These are phyloP conservation scores for Habrosyne pyritoides DNA, from an alignment of 2,888 invertebrate genomes.

Conservation along the genomic window DNA sequence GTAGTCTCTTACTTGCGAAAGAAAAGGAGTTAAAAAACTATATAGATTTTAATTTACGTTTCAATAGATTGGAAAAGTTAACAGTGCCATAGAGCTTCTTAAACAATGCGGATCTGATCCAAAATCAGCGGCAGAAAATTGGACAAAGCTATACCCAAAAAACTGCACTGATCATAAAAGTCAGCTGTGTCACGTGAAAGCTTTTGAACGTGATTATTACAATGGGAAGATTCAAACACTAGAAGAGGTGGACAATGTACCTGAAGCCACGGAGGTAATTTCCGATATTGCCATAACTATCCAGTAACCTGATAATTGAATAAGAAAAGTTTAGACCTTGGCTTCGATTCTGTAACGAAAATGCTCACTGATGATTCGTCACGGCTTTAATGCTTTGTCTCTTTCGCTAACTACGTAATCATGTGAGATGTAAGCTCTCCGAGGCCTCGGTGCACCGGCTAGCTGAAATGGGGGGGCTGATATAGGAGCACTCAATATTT, in stretches of 20 bases:
- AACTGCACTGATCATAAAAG: conserved; percentile 62
- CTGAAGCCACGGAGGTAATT: conserved; percentile 34
- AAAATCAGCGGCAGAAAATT: conserved; percentile 50
- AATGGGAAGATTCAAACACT: conserved; percentile 42
- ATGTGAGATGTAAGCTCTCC: too few relatives aligned
- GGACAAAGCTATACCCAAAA: conserved; percentile 60
- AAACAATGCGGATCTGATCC: conserved; percentile 58
- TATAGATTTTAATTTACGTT: neutral
- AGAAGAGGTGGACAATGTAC: conserved; percentile 32
- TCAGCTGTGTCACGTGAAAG: conserved; percentile 47
- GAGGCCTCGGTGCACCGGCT: too few relatives aligned
- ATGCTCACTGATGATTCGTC: too few relatives aligned
- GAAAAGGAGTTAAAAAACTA: too few relatives aligned
- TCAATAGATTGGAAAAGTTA: conserved; percentile 58
- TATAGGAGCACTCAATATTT: too few relatives aligned
- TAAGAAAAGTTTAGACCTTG: too few relatives aligned
- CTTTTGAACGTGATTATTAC: conserved; percentile 59
- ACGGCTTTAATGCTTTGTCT: too few relatives aligned
- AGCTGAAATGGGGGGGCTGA: too few relatives aligned
- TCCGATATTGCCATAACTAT: neutral
- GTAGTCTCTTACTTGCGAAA: too few relatives aligned
- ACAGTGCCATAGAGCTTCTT: conserved; percentile 62
- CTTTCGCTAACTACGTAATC: too few relatives aligned
- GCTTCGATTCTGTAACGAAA: too few relatives aligned
- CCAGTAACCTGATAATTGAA: too few relatives aligned